Evolutionary conservation across 2,888 invertebrate genomes (phyloP), one percentile per base, ranked within the genome.

Genomic region (Agrotis segetum): DNA sequence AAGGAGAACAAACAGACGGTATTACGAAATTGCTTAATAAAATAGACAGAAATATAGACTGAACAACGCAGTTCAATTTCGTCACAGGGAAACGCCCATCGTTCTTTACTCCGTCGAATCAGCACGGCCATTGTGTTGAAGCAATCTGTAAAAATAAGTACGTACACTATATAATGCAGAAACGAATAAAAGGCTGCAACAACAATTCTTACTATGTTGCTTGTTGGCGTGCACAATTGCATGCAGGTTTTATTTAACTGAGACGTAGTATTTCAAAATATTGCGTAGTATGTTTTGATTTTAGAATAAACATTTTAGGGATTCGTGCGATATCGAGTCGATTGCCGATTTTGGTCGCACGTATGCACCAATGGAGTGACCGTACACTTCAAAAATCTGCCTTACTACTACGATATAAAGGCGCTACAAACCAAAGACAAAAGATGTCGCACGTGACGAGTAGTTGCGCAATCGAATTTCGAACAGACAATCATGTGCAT

Each of bases 171-270:
- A 50, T 24, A 50, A 46, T 78, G 16, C 47, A 52, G 14, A 55
- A 77, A 62, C 21, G 65, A 56, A 78, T 82, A 62, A 70, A 81
- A 68, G 64, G 52, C 59, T 34, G 16, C 14, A 60, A 40, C 44
- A 58, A 81, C 59, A 59, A 66, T 70, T 49, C 49, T 11, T 82
- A 77, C 82, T 81, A 71, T 66, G 77, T 65, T 65, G 34, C 59
- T 58, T 59, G 65, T 81, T 62, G 49, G 24, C 44, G 34, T 59
- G 21, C 19, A 65, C 46, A 66, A 71, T 63, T 63, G 19, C 24
- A 24, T 21, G 24, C 29, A 61, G 65, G 59, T 47, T 71, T 62
- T 47, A 66, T 34, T 56, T 19, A 64, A 69, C 50, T 24, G 50
- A 44, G 40, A 16, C 77, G 62, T 77, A 62, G 61, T 50, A 62